Base-by-base conservation (phyloP, 2,888 invertebrate species). In the Congeria kusceri region DNA sequence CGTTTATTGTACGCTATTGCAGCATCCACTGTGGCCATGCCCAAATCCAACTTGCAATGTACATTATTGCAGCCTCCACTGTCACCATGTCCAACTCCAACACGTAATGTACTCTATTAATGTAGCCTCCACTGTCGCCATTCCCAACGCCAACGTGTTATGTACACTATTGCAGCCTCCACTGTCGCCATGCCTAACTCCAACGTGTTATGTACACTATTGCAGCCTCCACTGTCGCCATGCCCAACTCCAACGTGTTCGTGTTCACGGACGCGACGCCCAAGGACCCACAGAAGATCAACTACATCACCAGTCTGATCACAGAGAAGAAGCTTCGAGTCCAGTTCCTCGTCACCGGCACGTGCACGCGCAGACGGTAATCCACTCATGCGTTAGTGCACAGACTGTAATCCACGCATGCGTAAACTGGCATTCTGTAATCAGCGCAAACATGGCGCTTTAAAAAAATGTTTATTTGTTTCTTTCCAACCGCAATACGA, bases 231-330 rank as follows among this genome's bases (percentile, higher is more conserved):
- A 78, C 80, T 13, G 81, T 80, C 3, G 83, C 86, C 0, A 77
- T 74, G 59, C 77, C 81, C 2, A 80, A 80, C 53, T 86, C 86
- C 0, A 77, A 82, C 11, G 75, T 87, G 13, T 86, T 78, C 29
- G 84, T 86, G 20, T 87, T 87, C 56, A 86, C 85, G 18, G 87
- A 87, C 59, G 80, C 87, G 18, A 77, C 86, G 0, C 86, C 87
- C 1, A 87, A 84, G 63, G 85, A 87, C 46, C 77, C 81, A 0
- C 63, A 77, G 27, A 83, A 81, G 53, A 77, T 83, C 44, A 77
- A 83, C 66, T 83, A 75, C 46, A 84, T 87, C 4, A 72, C 76
- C 11, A 84, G 84, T 65, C 65, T 87, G 13, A 83, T 82, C 13
- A 77, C 83, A 0, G 80, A 83, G 59, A 87, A 87, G 59, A 80